Evolutionary conservation across 2,113 vertebrate genomes (phyloP), one percentile per base, ranked within the genome.

Genomic region (Pangasianodon gigas): DNA sequence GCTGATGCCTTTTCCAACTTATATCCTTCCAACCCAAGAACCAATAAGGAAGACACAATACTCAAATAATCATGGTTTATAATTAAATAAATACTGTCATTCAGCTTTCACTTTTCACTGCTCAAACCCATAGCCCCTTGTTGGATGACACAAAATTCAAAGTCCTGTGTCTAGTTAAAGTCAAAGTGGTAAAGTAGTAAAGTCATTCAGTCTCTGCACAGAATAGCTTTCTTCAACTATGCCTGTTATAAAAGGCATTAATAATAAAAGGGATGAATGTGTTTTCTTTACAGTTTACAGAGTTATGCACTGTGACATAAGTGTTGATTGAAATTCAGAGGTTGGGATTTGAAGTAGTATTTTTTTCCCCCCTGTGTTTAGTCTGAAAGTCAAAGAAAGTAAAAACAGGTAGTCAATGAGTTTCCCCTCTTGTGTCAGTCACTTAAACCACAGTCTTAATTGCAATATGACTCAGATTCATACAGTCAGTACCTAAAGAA

Each of bases 31-130:
- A 51, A 48, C 46, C 13, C 29, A 19, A n/a, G 48, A n/a, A 32
- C 26, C 26, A 32, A 81, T 81, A 54, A 32, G 48, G 32, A 51
- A 48, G 44, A 79, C 46, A 51, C 3, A 13, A 79, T 51, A 54
- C 29, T n/a, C 29, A 24, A 79, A 18, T 14, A 79, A 51, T 14
- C 4, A 2, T 79, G 74, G 21, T 26, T 26, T 52, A 29, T 80
- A 80, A 80, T 51, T 18, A 29, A 80, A 48, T 77, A 77, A 46
- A 46, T 24, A 77, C 74, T 77, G 74, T 77, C 44, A 77, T 77
- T 4, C 32, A 46, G 44, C 44, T 77, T 77, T 11, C 41, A 77
- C 10, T 52, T 80, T 46, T 24, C 74, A 77, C 41, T 77, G 19
- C 19, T 77, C 41, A 46, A 26, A 46, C 74, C 41, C 21, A 46